Base-by-base conservation (phyloP, 2,113 vertebrate species). In the Pedetes capensis region DNA sequence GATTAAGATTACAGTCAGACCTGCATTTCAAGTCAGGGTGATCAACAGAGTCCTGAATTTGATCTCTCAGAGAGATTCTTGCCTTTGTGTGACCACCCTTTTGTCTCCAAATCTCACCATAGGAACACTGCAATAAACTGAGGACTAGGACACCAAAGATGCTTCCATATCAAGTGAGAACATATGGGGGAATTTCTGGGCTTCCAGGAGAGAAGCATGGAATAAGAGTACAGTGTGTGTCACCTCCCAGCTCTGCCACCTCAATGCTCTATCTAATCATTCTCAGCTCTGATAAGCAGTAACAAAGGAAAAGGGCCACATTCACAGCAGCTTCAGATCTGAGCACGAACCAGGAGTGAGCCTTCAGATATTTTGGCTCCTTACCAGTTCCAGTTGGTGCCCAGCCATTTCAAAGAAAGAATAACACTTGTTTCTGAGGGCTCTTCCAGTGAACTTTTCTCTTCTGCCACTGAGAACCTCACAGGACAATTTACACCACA, bases 391-490 rank as follows among this genome's bases (percentile, higher is more conserved):
- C 55, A 51, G 4, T 55, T 86, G 89, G 42, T 29, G 5, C 63
- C 63, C 86, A 85, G 84, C 75, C 39, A 74, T 69, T 83, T 89
- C 37, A 91, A 94, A 82, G 29, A 74, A 51, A 86, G 44, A 49
- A 68, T 61, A 34, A 91, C 61, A 69, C 79, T 74, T n/a, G n/a
- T 92, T 55, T 92, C 82, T 90, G 55, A 37, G 27, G 34, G 2
- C n/a, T 72, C 37, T 95, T 49, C 66, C 82, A 81, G 47, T 42
- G 69, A 72, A 76, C 66, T 37, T 83, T 91, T 86, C 94, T 71
- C 74, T 89, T 94, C 80, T 72, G 11, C 51, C 63, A 71, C 57
- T 63, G 82, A 89, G 87, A 95, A 83, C 69, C n/a, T 86, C 81
- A 78, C 47, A 82, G 74, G 39, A 84, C 44, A 75, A 23, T 82